phyloP scores from a whole-genome alignment of 2,888 invertebrate genomes.

The Idaea straminata region DNA sequence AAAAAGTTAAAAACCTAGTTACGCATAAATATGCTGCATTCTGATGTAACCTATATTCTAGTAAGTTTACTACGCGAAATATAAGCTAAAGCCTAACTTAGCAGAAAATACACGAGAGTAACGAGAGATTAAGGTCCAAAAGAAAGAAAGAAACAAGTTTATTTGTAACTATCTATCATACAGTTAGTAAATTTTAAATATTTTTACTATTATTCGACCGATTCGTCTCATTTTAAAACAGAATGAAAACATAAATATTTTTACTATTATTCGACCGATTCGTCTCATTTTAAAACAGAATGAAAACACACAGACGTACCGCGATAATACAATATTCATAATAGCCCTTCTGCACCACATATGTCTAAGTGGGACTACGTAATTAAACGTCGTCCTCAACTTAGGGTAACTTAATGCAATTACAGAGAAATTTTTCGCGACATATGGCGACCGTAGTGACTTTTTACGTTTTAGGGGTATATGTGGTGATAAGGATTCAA shows the following conservation, averaged over 20 bases:
- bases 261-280: background rate
- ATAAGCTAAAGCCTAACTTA: too few species aligned
- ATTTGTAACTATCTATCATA: too few species aligned
- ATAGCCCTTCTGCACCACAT: slow-evolving; percentile 50
- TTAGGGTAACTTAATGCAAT: slow-evolving; percentile 76
- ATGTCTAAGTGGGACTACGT: slow-evolving; percentile 75
- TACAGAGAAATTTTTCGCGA: slow-evolving; percentile 76
- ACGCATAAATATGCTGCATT: too few species aligned
- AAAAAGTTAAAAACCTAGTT: too few species aligned
- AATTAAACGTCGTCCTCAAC: slow-evolving; percentile 71
- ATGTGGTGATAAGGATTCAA: background rate
- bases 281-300: background rate
- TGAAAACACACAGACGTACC: background rate
- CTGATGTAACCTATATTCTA: too few species aligned
- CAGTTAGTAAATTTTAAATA: too few species aligned
- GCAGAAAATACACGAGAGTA: too few species aligned
- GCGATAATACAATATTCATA: slow-evolving; percentile 29
- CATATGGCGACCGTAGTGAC: slow-evolving; percentile 65
- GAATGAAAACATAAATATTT: background rate
- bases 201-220: background rate
- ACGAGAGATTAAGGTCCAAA: too few species aligned
- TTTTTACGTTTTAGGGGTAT: slow-evolving; percentile 49
- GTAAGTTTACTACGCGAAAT: too few species aligned
- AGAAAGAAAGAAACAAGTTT: too few species aligned
- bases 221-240: background rate